Base-by-base conservation (phyloP, 1,140 invertebrate genomes). In the Penaeus vannamei region DNA sequence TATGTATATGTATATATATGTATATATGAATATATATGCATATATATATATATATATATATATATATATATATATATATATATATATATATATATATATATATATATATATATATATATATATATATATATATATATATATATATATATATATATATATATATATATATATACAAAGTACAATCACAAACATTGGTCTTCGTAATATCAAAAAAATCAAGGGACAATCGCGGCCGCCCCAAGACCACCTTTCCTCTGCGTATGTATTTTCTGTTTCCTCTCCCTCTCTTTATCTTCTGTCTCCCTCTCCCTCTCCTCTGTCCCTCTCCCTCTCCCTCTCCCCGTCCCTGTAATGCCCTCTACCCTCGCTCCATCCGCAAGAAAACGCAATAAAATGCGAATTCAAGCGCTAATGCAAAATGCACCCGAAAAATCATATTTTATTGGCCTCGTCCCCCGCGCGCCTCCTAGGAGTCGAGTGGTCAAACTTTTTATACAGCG, bases 401-500 rank as follows among this genome's bases (percentile, higher is more conserved):
- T 84, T 89, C 87, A 84, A 82, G 62, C 82, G 82, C 53, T 89
- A 89, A 89, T 89, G 87, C 87, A 89, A 89, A 89, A 89, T 89
- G 87, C 87, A 85, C 66, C 85, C 72, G 72, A 89, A 89, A 89
- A 89, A 89, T 89, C 87, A 80, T 89, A 89, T 89, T 89, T 84
- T 85, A 89, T 89, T 89, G 87, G 53, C 53, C 53, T 61, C 36
- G 22, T 29, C 66, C 87, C 83, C 82, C 87, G 32, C 46, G 32
- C 72, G 87, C 87, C 87, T 89, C 87, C 87, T 89, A 89, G 82
- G 79, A 89, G 87, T 85, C 82, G 87, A 89, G 87, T 89, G 87
- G 87, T 89, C 87, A 89, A 89, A 89, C 87, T 89, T 89, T 89
- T 89, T 89, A 89, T 89, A 89, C 81, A 72, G 87, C 60, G 87